Evolutionary conservation across 2,113 vertebrate species (phyloP).

Genomic region (Pyrgilauda ruficollis): DNA sequence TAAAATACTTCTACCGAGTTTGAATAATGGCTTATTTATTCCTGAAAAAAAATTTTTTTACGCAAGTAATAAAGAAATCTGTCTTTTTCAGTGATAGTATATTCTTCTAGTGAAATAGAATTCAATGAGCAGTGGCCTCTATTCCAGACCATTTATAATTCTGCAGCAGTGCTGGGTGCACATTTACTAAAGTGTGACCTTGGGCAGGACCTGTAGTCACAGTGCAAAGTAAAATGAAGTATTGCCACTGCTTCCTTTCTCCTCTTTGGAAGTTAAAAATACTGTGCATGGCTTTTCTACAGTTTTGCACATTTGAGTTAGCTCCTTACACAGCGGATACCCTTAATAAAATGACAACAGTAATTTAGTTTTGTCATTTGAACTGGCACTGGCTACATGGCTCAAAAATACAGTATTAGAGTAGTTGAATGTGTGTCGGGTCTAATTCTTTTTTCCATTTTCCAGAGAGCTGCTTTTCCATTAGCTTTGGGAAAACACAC

Average conservation of each 20-base stretch:
- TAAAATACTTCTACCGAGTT: conserved; percentile 22
- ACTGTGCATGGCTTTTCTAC: conserved; percentile 85
- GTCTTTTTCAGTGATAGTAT: conserved; percentile 71
- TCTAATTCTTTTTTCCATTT: conserved; percentile 99
- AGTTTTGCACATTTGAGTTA: conserved; percentile 92
- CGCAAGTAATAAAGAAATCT: conserved; percentile 77
- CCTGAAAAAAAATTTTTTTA: conserved; percentile 62
- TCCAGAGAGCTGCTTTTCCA: conserved; percentile 99
- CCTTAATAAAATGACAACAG: conserved; percentile 99
- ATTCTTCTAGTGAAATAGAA: conserved; percentile 76
- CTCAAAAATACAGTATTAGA: conserved; percentile 99
- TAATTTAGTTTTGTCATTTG: conserved; percentile 99
- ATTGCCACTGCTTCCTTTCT: conserved; percentile 75
- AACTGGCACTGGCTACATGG: conserved; percentile 86
- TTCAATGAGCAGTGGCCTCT: conserved; percentile 77
- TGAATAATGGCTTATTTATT: conserved; percentile 60
- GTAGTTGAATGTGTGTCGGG: conserved; percentile 93
- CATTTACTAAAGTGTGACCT: conserved; percentile 84
- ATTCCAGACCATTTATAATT: conserved; percentile 81
- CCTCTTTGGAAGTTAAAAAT: conserved; percentile 83
- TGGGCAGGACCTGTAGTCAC: conserved; percentile 80
- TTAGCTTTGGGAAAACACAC: conserved; percentile 97
- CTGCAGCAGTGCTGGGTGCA: conserved; percentile 73
- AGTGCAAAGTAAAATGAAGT: conserved; percentile 82
- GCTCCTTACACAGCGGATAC: conserved; percentile 93